Conservation (phyloP, 2,797 vertebrate species). For the Centropyge bicolor region DNA sequence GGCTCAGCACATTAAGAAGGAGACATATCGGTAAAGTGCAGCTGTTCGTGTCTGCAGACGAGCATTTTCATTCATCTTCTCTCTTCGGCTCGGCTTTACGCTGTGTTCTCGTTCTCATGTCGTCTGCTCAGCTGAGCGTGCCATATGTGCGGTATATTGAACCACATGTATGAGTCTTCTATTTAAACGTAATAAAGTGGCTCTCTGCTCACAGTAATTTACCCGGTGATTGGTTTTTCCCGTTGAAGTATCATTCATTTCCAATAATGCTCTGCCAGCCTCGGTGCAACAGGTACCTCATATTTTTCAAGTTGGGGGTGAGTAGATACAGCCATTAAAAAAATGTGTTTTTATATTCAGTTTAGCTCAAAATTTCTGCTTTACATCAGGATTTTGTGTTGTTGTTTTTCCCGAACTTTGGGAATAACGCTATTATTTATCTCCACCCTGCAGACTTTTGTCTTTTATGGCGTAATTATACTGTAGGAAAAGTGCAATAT, state of each 20-base stretch:
- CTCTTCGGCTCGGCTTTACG: constrained; percentile 6
- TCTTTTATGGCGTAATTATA: background rate
- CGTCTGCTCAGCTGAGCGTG: constrained; percentile 24
- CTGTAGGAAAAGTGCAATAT: constrained; percentile 23
- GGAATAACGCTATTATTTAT: constrained; percentile 3
- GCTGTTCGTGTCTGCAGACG: background rate
- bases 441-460: background rate
- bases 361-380: background rate
- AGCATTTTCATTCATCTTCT: constrained; percentile 16
- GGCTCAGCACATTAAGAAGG: background rate
- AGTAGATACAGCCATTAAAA: background rate
- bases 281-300: constrained; percentile 36
- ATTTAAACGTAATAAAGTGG: constrained; percentile 47
- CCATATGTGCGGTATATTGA: constrained; percentile 37
- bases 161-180: constrained; percentile 13
- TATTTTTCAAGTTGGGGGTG: background rate
- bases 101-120: background rate
- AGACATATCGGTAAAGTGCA: background rate
- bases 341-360: constrained; percentile 1
- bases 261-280: constrained; percentile 23
- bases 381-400: background rate
- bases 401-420: background rate
- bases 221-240: constrained; percentile 36
- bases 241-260: constrained; percentile 35
- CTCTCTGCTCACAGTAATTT: constrained; percentile 35